Evolutionary conservation across 2,113 vertebrate species (phyloP), one percentile per base, ranked within the genome.

Genomic region (Chroicocephalus ridibundus): DNA sequence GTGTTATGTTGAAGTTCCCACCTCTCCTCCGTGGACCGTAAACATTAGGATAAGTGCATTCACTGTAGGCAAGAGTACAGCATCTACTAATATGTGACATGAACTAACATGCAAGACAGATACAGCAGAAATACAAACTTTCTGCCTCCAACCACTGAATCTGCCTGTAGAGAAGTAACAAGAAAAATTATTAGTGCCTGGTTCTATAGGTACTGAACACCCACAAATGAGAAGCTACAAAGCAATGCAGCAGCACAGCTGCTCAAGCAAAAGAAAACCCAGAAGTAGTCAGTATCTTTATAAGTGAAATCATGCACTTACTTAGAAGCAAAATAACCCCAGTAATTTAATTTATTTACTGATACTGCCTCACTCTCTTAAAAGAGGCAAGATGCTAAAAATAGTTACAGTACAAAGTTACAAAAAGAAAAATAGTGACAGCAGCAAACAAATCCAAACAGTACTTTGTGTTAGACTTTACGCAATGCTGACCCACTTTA

Each of bases 401-500:
- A 94, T 88, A 95, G 44, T 44, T 72, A 26, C 49, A 86, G 82
- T 31, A 62, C 10, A 61, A 81, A 85, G 64, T 74, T 70, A 88
- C 68, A 93, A 88, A 94, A 93, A 86, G 57, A 85, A 90, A 57
- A 92, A 76, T 7, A 90, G 62, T 58, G 71, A 92, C 90, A 96
- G 52, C 62, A 92, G 19, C 85, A 95, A 90, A 90, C 79, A 93
- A 95, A 95, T 51, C 29, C 55, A 96, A 92, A 86, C 75, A 74
- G 68, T 70, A 61, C 46, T 34, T 80, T 76, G 25, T 27, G 49
- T 58, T 58, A 49, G 49, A 55, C 26, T 88, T 47, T 51, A 66
- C 11, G 26, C 29, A 47, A 68, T 8, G 38, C 60, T 83, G 90
- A 93, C 85, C 82, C 75, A 83, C 51, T 96, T 93, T 74, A 80